Evolutionary conservation across 2,797 vertebrate species (phyloP).

Genomic region (Sebastes trivittatus): DNA sequence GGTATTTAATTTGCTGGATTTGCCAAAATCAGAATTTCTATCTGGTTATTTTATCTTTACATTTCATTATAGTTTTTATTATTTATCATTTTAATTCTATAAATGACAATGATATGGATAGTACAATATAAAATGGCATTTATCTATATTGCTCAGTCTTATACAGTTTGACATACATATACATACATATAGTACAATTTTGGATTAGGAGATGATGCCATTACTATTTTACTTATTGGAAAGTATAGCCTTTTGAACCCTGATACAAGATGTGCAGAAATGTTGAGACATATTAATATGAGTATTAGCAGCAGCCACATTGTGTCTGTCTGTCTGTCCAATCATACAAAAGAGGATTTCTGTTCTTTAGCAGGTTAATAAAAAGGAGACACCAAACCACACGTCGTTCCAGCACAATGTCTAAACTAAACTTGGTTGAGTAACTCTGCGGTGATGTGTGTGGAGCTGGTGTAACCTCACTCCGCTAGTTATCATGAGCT

Average conservation of each 20-base stretch:
- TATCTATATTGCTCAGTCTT: neutral
- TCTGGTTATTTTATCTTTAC: neutral
- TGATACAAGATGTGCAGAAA: too few species aligned
- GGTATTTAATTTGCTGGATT: neutral
- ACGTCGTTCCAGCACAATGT: too few species aligned
- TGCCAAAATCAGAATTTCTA: neutral
- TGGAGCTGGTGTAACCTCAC: neutral
- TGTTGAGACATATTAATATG: neutral
- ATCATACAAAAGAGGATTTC: neutral
- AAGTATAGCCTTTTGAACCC: neutral
- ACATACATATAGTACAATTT: too few species aligned
- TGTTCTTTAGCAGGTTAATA: neutral
- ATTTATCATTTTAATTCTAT: neutral
- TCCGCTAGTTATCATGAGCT: slow-evolving; percentile 12
- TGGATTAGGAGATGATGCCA: neutral
- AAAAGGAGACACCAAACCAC: neutral
- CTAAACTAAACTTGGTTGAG: neutral
- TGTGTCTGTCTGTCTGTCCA: neutral
- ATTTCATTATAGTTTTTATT: neutral
- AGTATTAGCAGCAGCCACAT: neutral
- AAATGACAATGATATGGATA: too few species aligned
- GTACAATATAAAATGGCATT: neutral
- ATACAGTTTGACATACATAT: too few species aligned
- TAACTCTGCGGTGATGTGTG: neutral
- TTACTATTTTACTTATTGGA: accelerated